Conservation (phyloP, 2,797 vertebrate species). For the Cuculus canorus region DNA sequence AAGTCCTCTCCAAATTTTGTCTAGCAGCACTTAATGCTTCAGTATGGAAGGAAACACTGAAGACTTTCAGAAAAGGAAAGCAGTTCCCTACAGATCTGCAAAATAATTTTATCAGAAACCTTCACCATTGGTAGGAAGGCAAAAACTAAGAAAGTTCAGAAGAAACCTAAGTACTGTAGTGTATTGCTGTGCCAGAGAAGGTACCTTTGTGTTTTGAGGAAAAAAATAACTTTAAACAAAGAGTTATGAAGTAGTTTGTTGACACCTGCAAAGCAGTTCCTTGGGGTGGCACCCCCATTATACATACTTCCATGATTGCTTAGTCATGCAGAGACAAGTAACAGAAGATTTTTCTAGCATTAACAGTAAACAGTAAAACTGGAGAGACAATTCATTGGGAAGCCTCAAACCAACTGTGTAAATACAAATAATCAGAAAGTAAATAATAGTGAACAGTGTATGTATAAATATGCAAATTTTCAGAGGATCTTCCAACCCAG, state of each 20-base stretch:
- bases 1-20: neutral
- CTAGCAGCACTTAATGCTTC: neutral
- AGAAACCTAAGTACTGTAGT: neutral
- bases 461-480: slow-evolving; percentile 51
- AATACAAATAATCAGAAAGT: slow-evolving; percentile 17
- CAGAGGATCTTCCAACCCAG: slow-evolving; percentile 27
- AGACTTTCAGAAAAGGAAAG: neutral
- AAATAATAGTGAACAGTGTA: slow-evolving; percentile 41
- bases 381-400: neutral
- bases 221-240: neutral
- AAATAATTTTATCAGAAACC: neutral
- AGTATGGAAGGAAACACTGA: neutral
- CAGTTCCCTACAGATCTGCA: neutral
- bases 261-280: neutral
- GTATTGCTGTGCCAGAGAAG: neutral
- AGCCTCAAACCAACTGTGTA: slow-evolving; percentile 20
- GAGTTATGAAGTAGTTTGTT: neutral
- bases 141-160: neutral
- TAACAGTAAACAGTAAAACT: neutral
- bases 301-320: neutral
- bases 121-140: neutral
- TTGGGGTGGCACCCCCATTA: neutral
- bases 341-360: neutral
- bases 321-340: neutral
- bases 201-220: neutral